phyloP scores from a whole-genome alignment of 1,140 invertebrate genomes.

The Papilio xuthus region DNA sequence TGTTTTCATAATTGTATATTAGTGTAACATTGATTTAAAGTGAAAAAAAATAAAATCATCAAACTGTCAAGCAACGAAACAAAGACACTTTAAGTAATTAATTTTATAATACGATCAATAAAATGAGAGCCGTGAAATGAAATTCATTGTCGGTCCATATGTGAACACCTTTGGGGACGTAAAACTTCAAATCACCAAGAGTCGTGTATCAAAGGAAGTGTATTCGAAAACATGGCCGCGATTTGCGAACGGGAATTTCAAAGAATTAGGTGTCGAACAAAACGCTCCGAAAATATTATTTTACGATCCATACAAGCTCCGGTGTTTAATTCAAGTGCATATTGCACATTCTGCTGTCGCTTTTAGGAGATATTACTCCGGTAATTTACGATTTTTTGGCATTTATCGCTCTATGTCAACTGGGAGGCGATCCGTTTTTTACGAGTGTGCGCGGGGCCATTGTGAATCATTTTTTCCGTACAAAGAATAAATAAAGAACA shows the following conservation, averaged over 20 bases:
- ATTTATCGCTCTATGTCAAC: constrained; percentile 63
- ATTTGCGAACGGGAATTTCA: constrained; percentile 34
- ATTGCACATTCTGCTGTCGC: constrained; percentile 54
- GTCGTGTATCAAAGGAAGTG: constrained; percentile 42
- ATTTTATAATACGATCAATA: constrained; percentile 28
- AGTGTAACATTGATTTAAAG: not conserved
- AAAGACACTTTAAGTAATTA: constrained; percentile 13
- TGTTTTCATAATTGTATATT: not conserved
- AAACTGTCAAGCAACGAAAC: not conserved
- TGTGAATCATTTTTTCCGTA: constrained; percentile 55
- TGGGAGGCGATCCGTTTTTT: constrained; percentile 53
- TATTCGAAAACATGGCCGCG: constrained; percentile 33
- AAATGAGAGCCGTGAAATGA: constrained; percentile 18
- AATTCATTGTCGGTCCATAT: constrained; percentile 42
- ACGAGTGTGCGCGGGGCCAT: constrained; percentile 47
- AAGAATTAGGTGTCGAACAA: constrained; percentile 43
- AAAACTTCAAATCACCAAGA: constrained; percentile 40
- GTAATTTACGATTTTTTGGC: constrained; percentile 61
- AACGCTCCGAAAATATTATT: constrained; percentile 54
- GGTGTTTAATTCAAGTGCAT: constrained; percentile 47
- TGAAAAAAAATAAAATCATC: not conserved
- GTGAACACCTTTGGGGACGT: constrained; percentile 45
- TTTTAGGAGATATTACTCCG: constrained; percentile 48
- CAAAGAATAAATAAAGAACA: constrained; percentile 35
- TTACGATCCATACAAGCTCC: constrained; percentile 53